phyloP scores from a whole-genome alignment of 1,140 invertebrate species.

The Drosophila bocki region DNA sequence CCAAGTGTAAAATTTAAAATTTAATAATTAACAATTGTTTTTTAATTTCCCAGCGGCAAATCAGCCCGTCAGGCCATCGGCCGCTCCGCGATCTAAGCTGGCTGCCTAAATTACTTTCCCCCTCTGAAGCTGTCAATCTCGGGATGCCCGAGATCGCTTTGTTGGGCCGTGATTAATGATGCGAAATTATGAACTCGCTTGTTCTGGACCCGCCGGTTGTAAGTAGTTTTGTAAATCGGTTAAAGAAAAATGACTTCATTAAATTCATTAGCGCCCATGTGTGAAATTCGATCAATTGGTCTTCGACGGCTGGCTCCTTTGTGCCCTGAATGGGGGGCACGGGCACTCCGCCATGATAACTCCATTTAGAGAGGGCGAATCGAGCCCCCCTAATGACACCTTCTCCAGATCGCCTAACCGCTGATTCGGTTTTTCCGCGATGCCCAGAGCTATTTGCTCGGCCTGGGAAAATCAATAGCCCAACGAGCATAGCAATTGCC shows the following conservation, averaged over 20 bases:
- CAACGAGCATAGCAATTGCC: constrained; percentile 46
- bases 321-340: constrained; percentile 19
- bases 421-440: constrained; percentile 34
- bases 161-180: constrained; percentile 78
- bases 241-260: constrained; percentile 85
- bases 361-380: constrained; percentile 24
- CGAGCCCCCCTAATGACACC: constrained; percentile 42
- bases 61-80: constrained; percentile 13
- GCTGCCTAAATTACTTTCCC: constrained; percentile 73
- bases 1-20: constrained; percentile 81
- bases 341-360: constrained; percentile 5
- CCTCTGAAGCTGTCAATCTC: constrained; percentile 63
- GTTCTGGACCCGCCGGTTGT: constrained; percentile 63
- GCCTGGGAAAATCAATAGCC: constrained; percentile 75
- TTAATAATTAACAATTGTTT: constrained; percentile 84
- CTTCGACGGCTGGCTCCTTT: constrained; percentile 25
- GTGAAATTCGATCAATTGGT: constrained; percentile 83
- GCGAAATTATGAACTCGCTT: constrained; percentile 85
- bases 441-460: constrained; percentile 66
- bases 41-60: constrained; percentile 72
- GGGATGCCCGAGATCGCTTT: constrained; percentile 64
- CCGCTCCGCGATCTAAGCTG: constrained; percentile 19
- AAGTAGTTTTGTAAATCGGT: constrained; percentile 84
- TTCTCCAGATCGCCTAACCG: constrained; percentile 36
- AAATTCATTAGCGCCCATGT: constrained; percentile 85